phyloP scores from a whole-genome alignment of 2,797 vertebrate species.

The Varecia variegata region DNA sequence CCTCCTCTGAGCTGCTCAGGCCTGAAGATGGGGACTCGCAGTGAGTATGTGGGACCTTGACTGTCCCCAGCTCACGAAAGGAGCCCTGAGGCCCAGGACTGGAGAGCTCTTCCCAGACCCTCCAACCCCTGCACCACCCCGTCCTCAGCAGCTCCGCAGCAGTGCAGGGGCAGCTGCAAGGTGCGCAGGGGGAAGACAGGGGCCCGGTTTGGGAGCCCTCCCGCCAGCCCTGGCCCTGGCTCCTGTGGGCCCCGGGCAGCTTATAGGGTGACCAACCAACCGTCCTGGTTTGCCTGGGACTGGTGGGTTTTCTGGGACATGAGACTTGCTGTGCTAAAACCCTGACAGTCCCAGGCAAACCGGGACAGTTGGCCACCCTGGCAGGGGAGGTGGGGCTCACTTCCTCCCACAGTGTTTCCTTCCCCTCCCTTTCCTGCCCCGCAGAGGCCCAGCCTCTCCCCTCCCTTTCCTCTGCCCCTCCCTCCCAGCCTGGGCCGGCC shows the following conservation, averaged over 20 bases:
- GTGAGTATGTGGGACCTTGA: not conserved
- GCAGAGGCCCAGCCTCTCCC: not conserved
- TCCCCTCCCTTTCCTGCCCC: not conserved
- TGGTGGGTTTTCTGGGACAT: not conserved
- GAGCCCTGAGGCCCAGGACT: not conserved
- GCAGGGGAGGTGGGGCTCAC: not conserved
- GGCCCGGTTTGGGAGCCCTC: not conserved
- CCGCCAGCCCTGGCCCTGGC: not conserved
- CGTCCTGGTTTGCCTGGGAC: not conserved
- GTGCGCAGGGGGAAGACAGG: accelerated
- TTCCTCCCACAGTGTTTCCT: not conserved
- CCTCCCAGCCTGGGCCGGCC: not conserved
- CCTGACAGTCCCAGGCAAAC: not conserved
- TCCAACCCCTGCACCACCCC: too few relatives aligned
- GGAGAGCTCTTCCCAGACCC: not conserved
- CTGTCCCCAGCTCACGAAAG: not conserved
- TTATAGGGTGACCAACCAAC: not conserved
- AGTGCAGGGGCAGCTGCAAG: not conserved
- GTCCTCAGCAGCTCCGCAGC: not conserved
- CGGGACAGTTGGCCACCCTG: not conserved
- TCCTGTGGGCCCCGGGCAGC: not conserved
- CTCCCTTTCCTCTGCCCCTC: not conserved
- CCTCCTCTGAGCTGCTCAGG: not conserved
- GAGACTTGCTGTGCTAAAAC: not conserved
- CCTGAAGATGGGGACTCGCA: not conserved